Base-by-base conservation (phyloP, 1,140 invertebrate genomes). In the Littorina saxatilis region DNA sequence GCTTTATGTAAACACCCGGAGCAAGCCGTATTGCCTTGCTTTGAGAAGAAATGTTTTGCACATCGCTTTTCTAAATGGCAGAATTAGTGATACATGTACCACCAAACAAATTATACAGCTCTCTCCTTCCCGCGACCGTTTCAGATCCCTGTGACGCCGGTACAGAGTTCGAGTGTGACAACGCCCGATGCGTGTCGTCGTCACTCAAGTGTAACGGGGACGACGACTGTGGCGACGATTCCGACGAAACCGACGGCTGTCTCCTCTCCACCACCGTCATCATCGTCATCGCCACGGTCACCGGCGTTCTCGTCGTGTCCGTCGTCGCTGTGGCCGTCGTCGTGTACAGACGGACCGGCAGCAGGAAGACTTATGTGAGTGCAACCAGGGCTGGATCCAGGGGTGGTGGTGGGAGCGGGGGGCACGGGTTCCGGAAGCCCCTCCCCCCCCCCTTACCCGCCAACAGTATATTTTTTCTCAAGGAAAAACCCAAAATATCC, bases 241-340 rank as follows among this genome's bases (percentile, higher is more conserved):
- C 63, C 27, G 79, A 80, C 66, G 79, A 80, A 37, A 80, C 63
- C 20, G 66, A 72, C 20, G 79, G 79, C 61, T 80, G 79, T 35
- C 68, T 80, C 1, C 40, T 72, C 9, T 80, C 79, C 23, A 37
- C 63, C 1, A 37, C 68, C 32, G 63, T 80, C 43, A 39, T 73
- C 66, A 23, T 29, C 47, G 52, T 72, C 47, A 80, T 80, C 47
- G 66, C 29, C 66, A 40, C 32, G 0, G 43, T 23, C 15, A 15
- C 79, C 20, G n/a, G 23, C 79, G 5, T 39, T 13, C 32, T 80
- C 15, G 29, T 72, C 47, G 43, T 80, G 9, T 15, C 66, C 13
- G 43, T 80, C 39, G 39, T 80, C 32, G 66, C 35, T 9, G 66
- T 68, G 1, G 40, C 47, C 20, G 43, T 73, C 27, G 23, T 72